Percentiles rank a stretch among this genome's conserved stretches.
Conservation (phyloP, 2,113 vertebrate species). For the Tachuris rubrigastra region DNA sequence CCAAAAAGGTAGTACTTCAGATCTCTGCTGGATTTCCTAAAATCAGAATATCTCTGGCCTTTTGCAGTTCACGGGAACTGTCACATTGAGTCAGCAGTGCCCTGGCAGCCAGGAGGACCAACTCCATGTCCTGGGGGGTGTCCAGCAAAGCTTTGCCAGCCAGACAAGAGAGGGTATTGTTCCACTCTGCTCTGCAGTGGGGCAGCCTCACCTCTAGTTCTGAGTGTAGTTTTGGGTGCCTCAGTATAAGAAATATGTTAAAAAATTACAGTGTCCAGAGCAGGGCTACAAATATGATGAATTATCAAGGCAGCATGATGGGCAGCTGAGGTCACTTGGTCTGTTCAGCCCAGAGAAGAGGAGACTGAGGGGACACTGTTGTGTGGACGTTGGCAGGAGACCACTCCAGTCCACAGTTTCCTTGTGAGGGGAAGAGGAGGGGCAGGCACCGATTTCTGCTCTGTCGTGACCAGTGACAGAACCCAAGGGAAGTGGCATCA, state of each 20-base stretch:
- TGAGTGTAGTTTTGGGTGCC: neutral
- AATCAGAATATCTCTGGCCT: neutral
- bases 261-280: neutral
- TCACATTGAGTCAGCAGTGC: neutral
- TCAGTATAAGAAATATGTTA: neutral
- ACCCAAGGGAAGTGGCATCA: rapidly evolving
- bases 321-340: neutral
- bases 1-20: neutral
- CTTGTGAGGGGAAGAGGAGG: neutral
- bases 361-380: neutral
- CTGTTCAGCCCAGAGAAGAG: neutral
- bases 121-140: rapidly evolving
- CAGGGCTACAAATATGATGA: neutral
- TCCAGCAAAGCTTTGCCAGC: neutral
- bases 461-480: neutral
- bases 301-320: neutral
- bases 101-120: neutral
- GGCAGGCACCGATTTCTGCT: neutral
- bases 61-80: neutral
- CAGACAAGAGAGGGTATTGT: rapidly evolving
- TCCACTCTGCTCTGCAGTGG: neutral
- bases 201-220: rapidly evolving
- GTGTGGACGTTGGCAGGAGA: too few relatives aligned
- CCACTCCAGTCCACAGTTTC: rapidly evolving
- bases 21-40: neutral